phyloP scores from a whole-genome alignment of 2,888 invertebrate species.

The Leptogaster cylindrica region DNA sequence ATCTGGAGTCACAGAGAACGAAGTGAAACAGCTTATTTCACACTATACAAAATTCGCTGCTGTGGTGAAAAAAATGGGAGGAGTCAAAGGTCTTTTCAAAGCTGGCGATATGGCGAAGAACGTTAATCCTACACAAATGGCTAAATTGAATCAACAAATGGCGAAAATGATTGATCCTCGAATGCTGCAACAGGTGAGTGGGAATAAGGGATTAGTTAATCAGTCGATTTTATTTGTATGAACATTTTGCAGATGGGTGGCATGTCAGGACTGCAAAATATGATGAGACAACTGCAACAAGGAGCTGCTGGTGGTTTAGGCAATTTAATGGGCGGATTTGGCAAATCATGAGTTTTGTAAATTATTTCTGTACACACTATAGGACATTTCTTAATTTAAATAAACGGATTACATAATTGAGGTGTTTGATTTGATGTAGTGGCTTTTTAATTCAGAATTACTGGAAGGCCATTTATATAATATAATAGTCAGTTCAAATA shows the following conservation, averaged over 20 bases:
- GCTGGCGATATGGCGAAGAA: constrained; percentile 99
- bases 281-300: constrained; percentile 85
- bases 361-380: too few species aligned
- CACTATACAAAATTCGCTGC: constrained; percentile 99
- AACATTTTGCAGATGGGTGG: constrained; percentile 82
- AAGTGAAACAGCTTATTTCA: constrained; percentile 95
- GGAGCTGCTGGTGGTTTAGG: constrained; percentile 69
- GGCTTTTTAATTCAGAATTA: too few species aligned
- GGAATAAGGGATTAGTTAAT: background rate
- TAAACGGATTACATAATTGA: too few species aligned
- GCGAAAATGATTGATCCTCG: constrained; percentile 99
- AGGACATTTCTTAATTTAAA: constrained; percentile 23
- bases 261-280: constrained; percentile 93
- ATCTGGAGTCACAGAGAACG: constrained; percentile 90
- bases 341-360: constrained; percentile 54
- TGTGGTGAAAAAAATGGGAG: constrained; percentile 99
- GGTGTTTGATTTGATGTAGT: too few species aligned
- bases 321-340: constrained; percentile 68
- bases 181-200: constrained; percentile 80
- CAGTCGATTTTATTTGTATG: constrained; percentile 12
- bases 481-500: too few species aligned
- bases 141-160: constrained; percentile 99
- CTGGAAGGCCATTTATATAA: too few species aligned
- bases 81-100: constrained; percentile 98
- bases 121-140: constrained; percentile 98